These are phyloP conservation scores for Trissonchulus latispiculum DNA, from an alignment of 2,888 invertebrate genomes.

Conservation along the genomic window DNA sequence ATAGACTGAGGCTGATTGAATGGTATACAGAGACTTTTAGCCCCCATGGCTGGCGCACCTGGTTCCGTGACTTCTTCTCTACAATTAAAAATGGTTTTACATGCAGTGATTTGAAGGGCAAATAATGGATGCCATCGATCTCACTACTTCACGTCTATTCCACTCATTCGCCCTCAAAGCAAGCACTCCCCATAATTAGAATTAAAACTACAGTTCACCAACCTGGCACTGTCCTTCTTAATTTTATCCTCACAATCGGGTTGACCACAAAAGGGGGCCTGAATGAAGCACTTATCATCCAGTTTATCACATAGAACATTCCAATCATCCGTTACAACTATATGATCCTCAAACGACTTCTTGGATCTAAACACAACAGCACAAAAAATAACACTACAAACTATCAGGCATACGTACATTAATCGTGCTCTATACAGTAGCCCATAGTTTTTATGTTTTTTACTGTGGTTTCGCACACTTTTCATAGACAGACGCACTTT, in stretches of 20 bases:
- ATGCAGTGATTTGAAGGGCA: no score
- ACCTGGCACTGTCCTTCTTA: conserved; percentile 87
- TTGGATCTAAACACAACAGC: conserved; percentile 70
- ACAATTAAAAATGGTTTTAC: conserved; percentile 27
- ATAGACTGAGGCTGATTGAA: conserved; percentile 63
- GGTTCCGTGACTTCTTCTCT: conserved; percentile 57
- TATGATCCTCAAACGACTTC: conserved; percentile 63
- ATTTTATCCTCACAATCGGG: conserved; percentile 82
- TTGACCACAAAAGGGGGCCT: conserved; percentile 89
- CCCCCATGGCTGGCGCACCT: conserved; percentile 91
- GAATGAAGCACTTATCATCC: conserved; percentile 77
- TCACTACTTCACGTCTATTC: no score
- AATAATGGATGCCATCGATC: no score
- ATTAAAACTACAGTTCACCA: no score
- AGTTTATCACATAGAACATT: conserved; percentile 64
- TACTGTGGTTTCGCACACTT: no score
- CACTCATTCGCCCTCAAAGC: no score
- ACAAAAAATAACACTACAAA: no score
- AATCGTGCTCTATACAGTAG: no score
- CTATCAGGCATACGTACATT: no score
- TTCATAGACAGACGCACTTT: no score
- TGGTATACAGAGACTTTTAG: conserved; percentile 95
- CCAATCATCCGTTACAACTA: conserved; percentile 65
- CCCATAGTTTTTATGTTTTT: no score
- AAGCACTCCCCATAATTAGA: no score